Conservation (phyloP, 2,797 vertebrate genomes). For the Pachyuromys duprasi region DNA sequence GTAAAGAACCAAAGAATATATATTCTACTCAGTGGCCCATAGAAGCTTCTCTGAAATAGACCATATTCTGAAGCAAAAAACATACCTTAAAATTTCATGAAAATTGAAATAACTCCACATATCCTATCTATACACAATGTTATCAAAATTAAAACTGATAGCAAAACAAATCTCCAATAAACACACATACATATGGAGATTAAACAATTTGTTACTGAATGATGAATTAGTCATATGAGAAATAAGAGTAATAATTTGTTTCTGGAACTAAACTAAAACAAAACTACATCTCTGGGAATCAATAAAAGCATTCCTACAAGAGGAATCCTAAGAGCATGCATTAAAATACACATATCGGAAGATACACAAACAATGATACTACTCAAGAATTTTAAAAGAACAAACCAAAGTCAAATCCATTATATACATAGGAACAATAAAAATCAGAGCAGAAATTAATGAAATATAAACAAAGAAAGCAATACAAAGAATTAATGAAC, state of each 20-base stretch:
- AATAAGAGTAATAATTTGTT: neutral
- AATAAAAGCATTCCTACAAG: neutral
- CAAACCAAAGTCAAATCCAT: neutral
- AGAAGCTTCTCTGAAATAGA: neutral
- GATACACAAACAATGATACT: neutral
- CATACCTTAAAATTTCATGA: neutral
- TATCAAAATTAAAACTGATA: neutral
- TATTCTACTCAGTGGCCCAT: neutral
- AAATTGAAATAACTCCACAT: neutral
- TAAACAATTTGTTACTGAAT: too few species aligned
- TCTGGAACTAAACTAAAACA: neutral
- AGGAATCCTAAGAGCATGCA: neutral
- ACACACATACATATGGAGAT: neutral
- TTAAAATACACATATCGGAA: neutral
- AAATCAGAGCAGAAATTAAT: neutral
- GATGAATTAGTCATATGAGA: neutral
- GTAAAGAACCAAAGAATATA: neutral
- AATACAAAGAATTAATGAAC: neutral
- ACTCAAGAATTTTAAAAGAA: neutral
- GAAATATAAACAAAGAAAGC: neutral
- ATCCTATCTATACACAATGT: neutral
- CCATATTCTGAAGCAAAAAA: neutral
- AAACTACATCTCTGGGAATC: neutral
- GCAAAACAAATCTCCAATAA: neutral
- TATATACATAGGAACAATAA: neutral